Percentiles rank a stretch among this genome's conserved stretches.
These are phyloP conservation scores for Tinea semifulvella DNA, from an alignment of 2,888 invertebrate genomes.

Conservation along the genomic window DNA sequence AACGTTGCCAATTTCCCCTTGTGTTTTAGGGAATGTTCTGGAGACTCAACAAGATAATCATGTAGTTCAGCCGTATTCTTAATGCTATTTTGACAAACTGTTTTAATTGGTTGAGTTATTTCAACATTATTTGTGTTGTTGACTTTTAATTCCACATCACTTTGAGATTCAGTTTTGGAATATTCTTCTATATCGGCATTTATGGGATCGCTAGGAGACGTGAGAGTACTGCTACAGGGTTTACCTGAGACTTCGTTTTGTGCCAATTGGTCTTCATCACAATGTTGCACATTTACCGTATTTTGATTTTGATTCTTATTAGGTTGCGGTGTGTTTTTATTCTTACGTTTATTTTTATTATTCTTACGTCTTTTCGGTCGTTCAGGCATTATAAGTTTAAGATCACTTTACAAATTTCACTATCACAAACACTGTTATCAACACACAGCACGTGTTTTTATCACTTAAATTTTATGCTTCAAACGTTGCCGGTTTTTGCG, in stretches of 20 bases:
- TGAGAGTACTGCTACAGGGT: neutral
- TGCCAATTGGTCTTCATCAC: neutral
- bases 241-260: slow-evolving; percentile 1
- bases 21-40: slow-evolving; percentile 34
- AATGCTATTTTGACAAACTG: neutral
- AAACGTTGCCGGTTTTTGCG: slow-evolving; percentile 42
- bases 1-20: slow-evolving; percentile 36
- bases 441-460: slow-evolving; percentile 35
- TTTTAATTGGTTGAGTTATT: neutral
- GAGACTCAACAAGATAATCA: slow-evolving; percentile 51
- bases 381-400: slow-evolving; percentile 38
- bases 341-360: slow-evolving; percentile 57
- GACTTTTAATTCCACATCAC: neutral
- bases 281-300: neutral
- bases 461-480: slow-evolving; percentile 26
- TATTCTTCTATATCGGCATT: neutral
- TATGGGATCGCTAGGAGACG: neutral
- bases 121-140: neutral
- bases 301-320: slow-evolving; percentile 9
- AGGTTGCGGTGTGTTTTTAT: slow-evolving; percentile 32
- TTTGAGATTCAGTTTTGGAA: slow-evolving; percentile 4
- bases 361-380: slow-evolving; percentile 52
- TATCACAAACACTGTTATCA: slow-evolving; percentile 39
- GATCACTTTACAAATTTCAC: slow-evolving; percentile 33
- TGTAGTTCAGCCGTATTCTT: neutral